Conservation (phyloP, 2,888 invertebrate species). For the Sminthurinus aureus region DNA sequence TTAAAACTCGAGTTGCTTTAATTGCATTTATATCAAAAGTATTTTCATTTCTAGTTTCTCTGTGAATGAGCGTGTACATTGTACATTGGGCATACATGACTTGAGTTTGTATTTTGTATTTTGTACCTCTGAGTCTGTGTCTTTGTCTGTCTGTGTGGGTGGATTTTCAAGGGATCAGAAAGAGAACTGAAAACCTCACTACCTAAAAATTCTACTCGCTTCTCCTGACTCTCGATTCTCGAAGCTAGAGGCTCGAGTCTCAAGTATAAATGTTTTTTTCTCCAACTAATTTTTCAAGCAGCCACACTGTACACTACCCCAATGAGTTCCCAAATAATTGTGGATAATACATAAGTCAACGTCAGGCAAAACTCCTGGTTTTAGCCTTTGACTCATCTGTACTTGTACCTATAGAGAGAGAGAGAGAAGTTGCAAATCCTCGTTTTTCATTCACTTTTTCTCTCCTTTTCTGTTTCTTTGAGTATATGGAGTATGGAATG, state of each 20-base stretch:
- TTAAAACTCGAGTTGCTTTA: slow-evolving; percentile 44
- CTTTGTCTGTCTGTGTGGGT: neutral
- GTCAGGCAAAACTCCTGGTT: slow-evolving; percentile 27
- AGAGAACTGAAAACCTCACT: neutral
- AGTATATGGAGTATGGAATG: neutral
- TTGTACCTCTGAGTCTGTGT: neutral
- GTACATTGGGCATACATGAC: slow-evolving; percentile 16
- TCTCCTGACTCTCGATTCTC: slow-evolving; percentile 1
- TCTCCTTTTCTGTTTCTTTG: neutral
- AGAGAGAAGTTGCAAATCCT: neutral
- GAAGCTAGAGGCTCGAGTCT: neutral
- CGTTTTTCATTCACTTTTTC: neutral
- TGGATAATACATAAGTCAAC: slow-evolving; percentile 40
- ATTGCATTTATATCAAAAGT: slow-evolving; percentile 51
- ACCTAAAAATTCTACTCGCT: neutral
- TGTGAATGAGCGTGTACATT: slow-evolving; percentile 11
- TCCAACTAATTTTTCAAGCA: slow-evolving; percentile 38
- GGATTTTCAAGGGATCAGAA: too few species aligned
- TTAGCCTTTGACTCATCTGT: slow-evolving; percentile 3
- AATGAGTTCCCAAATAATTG: slow-evolving; percentile 39
- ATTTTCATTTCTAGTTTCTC: slow-evolving; percentile 46
- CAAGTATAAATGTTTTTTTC: neutral
- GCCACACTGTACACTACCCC: slow-evolving; percentile 14
- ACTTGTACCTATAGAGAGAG: neutral
- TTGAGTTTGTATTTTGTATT: neutral